A percentile compares a stretch with the other conserved stretches of the same genome.
Conservation (phyloP, 2,888 invertebrate species). For the Matsumyia berberina region DNA sequence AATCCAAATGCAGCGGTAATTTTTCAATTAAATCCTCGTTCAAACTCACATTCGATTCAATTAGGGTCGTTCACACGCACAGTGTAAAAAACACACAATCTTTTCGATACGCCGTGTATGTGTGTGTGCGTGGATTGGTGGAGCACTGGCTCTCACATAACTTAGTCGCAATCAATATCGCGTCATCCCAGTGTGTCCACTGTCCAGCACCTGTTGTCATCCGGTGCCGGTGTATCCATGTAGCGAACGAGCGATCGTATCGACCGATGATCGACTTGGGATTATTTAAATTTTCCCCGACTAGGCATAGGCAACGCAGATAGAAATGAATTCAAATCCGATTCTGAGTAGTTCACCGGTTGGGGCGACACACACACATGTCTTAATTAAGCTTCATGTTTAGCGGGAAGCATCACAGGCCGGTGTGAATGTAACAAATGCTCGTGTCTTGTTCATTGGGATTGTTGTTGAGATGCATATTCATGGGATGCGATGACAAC, state of each 20-base stretch:
- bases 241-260: constrained; percentile 39
- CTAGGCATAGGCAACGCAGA: constrained; percentile 9
- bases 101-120: neutral
- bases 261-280: constrained; percentile 36
- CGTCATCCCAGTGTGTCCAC: constrained; percentile 38
- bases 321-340: constrained; percentile 49
- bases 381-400: constrained; percentile 66
- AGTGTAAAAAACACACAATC: constrained; percentile 35
- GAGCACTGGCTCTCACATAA: constrained; percentile 52
- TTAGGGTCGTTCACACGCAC: constrained; percentile 71
- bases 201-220: constrained; percentile 67
- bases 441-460: constrained; percentile 68
- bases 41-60: constrained; percentile 75
- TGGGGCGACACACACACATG: neutral
- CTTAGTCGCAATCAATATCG: constrained; percentile 67
- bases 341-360: constrained; percentile 41
- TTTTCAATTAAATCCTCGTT: constrained; percentile 77
- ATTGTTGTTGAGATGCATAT: constrained; percentile 39
- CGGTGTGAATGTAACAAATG: constrained; percentile 72
- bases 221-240: constrained; percentile 11
- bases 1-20: constrained; percentile 67
- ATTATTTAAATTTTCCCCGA: constrained; percentile 68
- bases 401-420: constrained; percentile 50
- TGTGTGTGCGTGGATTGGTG: constrained; percentile 5
- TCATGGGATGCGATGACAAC: constrained; percentile 36